These are phyloP conservation scores for Philypnodon macrostomus DNA, from an alignment of 2,797 vertebrate species.

Conservation along the genomic window DNA sequence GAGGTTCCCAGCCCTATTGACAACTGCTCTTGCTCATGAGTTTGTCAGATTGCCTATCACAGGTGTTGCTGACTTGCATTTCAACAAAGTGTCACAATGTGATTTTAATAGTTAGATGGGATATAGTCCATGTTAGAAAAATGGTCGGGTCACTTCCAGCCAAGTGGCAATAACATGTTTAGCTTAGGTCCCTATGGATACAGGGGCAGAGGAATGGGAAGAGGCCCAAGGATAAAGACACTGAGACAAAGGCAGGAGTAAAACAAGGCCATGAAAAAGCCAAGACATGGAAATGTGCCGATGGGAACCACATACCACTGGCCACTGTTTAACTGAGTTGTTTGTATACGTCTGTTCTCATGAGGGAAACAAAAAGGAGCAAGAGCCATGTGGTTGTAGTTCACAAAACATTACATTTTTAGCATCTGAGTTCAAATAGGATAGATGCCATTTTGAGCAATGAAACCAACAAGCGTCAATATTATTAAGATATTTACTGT, in stretches of 20 bases:
- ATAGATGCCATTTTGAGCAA: too few species aligned
- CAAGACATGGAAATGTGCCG: conserved; percentile 38
- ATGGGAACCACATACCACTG: conserved; percentile 27
- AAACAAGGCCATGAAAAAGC: conserved; percentile 30
- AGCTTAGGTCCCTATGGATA: conserved; percentile 36
- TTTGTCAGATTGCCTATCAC: neutral
- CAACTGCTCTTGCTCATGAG: neutral
- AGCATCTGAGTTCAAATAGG: neutral
- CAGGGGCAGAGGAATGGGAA: conserved; percentile 43
- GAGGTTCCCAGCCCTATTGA: too few species aligned
- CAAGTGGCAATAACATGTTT: conserved; percentile 23
- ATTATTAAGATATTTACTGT: too few species aligned
- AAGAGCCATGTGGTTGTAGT: too few species aligned
- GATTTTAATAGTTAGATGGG: neutral
- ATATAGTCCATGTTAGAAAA: neutral
- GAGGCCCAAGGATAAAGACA: conserved; percentile 36
- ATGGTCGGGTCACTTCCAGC: conserved; percentile 6
- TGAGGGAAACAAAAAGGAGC: conserved; percentile 1
- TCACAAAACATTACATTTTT: neutral
- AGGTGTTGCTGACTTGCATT: neutral
- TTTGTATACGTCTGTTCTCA: conserved; percentile 24
- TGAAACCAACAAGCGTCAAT: too few species aligned
- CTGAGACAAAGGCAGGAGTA: conserved; percentile 44
- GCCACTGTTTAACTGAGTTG: conserved; percentile 15
- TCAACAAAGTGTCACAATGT: neutral